A percentile compares a stretch with the other conserved stretches of the same genome.
Conservation (phyloP, 2,113 vertebrate genomes). For the Fregata magnificens region DNA sequence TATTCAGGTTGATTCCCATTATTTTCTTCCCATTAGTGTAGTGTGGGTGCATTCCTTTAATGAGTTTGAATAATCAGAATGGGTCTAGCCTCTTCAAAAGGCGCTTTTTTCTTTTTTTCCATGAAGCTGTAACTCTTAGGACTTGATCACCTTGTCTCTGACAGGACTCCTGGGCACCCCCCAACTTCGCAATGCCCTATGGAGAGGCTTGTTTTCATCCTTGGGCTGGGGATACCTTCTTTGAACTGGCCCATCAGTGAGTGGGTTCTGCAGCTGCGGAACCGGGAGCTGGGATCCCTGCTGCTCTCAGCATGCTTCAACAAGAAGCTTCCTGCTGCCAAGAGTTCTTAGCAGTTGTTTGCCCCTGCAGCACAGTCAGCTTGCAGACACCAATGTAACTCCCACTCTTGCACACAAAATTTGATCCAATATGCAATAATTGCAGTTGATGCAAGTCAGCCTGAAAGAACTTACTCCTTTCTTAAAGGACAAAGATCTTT, state of each 20-base stretch:
- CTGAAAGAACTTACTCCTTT: neutral
- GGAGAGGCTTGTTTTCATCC: neutral
- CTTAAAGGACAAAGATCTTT: neutral
- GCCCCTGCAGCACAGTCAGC: neutral
- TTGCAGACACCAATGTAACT: neutral
- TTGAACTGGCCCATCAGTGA: neutral
- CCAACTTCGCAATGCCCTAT: neutral
- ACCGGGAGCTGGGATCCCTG: neutral
- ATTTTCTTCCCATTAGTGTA: neutral
- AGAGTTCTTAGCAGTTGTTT: neutral
- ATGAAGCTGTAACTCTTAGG: neutral
- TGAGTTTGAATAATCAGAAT: neutral
- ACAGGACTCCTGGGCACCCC: fast-evolving
- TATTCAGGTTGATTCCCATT: neutral
- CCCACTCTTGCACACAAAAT: neutral
- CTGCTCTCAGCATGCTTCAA: neutral
- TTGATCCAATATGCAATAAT: neutral
- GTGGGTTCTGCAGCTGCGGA: neutral
- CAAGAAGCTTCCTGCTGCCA: neutral
- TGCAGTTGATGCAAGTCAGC: neutral
- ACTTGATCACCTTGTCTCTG: neutral
- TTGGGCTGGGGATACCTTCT: neutral
- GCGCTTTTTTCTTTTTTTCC: fast-evolving
- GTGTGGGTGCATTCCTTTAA: neutral
- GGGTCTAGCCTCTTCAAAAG: neutral